Evolutionary conservation across 2,113 vertebrate species (phyloP), one percentile per base, ranked within the genome.

Genomic region (Athene cunicularia): DNA sequence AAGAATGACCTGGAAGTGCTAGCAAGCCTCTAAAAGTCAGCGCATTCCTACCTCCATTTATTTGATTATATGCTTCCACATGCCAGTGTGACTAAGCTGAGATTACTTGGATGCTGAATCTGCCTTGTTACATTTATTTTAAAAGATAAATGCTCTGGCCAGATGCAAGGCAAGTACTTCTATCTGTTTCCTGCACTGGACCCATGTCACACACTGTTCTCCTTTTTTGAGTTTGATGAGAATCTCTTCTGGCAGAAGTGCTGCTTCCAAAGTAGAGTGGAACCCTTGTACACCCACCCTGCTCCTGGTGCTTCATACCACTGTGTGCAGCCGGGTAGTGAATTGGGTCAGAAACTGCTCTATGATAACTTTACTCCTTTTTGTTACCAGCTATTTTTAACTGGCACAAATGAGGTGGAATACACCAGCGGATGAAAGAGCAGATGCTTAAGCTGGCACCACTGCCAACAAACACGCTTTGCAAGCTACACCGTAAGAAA

Each of bases 301-400:
- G 30, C 43, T 90, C 63, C 64, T 35, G 1, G 1, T 22, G 30
- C 56, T 41, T 49, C 2, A 0, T 23, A 28, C 9, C 1, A 8
- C 68, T 49, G 9, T 2, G 7, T 9, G 30, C 2, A 0, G 63
- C 47, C 17, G 6, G 2, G 8, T 7, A 13, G 49, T 8, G 60
- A 82, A 63, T 2, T 27, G 55, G 49, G 66, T 77, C 86, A 95
- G 59, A 66, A 70, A 52, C 53, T 30, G 66, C 43, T 41, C 59
- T 10, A 4, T 26, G 22, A 12, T 27, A 33, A 28, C 82, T 73
- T 62, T 49, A 9, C 43, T 73, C 49, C 33, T 45, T 63, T 68
- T 30, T 9, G 7, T 47, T 50, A 58, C 59, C 53, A 41, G 81
- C 90, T 82, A 67, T 82, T 94, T 94, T 66, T 56, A 77, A 45